Base-by-base conservation (phyloP, 2,888 invertebrate species). In the Reticulitermes lucifugus region DNA sequence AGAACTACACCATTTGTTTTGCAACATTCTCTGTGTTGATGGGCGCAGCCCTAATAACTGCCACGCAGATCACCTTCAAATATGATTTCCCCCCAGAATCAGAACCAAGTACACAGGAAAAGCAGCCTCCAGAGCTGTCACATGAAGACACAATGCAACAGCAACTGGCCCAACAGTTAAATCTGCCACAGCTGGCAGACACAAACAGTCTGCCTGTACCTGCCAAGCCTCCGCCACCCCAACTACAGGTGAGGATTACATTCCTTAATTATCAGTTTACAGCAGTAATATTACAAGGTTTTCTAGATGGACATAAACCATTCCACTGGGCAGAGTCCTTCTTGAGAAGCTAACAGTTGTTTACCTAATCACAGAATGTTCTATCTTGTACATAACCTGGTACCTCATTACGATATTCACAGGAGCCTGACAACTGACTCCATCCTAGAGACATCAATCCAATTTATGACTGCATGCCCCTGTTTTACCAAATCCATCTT, bases 1-100 rank as follows among this genome's bases (percentile, higher is more conserved):
- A 98, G 91, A 99, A 99, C 92, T 99, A 99, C 91, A 98, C 98
- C 60, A 97, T 99, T 87, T 99, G 99, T 91, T 99, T 99, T 91
- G 98, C 98, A 21, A 98, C 98, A 79, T 99, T 99, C 92, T 97
- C 98, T 29, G 96, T 99, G 55, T 93, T 99, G 55, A 99, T 99
- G 98, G 96, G 97, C 2, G 98, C 97, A 79, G 98, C 99, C 1
- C 93, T 99, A 85, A 95, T 98, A 81, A 96, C 96, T 10, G 98
- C 98, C 0, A 96, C 98, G 0, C 98, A 97, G 92, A 96, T 97
- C 85, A 93, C 92, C 87, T 94, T 94, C 89, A 92, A 92, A 84
- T 73, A 77, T 35, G 81, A 83, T 65, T 85, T 85, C 51, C 82
- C 85, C 25, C 29, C 46, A 22, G 85, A 85, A n/a, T 55, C 55